Conservation (phyloP, 2,113 vertebrate genomes). For the Oncorhynchus nerka region DNA sequence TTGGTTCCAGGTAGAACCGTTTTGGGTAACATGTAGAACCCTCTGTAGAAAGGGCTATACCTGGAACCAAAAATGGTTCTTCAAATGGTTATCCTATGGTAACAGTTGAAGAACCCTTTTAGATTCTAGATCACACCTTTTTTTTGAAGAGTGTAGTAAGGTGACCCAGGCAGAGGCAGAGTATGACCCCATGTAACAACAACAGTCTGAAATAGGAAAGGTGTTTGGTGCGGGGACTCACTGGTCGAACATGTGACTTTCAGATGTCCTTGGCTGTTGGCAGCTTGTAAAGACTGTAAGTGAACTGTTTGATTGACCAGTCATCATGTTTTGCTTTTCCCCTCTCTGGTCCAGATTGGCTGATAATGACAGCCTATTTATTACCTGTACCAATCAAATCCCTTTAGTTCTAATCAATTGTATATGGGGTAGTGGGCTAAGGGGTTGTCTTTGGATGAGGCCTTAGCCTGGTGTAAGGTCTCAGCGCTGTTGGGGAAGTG, state of each 20-base stretch:
- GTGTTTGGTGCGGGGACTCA: conserved; percentile 23
- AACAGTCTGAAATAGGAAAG: neutral
- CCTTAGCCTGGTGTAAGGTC: conserved; percentile 36
- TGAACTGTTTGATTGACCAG: conserved; percentile 14
- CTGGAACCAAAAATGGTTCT: too few relatives aligned
- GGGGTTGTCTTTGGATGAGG: neutral
- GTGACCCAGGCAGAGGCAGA: neutral
- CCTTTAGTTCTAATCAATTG: too few relatives aligned
- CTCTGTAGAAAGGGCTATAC: too few relatives aligned
- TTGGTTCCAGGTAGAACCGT: too few relatives aligned
- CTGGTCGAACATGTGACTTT: conserved; percentile 21
- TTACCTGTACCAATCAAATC: too few relatives aligned
- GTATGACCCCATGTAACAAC: conserved; percentile 7
- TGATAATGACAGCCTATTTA: too few relatives aligned
- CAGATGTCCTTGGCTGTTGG: conserved; percentile 48
- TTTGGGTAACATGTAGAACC: too few relatives aligned
- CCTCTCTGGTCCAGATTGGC: neutral
- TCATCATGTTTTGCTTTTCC: neutral
- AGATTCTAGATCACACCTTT: too few relatives aligned
- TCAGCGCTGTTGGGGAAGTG: conserved; percentile 34
- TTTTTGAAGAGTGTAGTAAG: too few relatives aligned
- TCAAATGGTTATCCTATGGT: too few relatives aligned
- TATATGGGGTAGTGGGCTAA: neutral
- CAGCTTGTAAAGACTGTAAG: conserved; percentile 48
- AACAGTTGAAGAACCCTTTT: too few relatives aligned